Evolutionary conservation across 2,797 vertebrate species (phyloP).

Genomic region (Halcyon badia): DNA sequence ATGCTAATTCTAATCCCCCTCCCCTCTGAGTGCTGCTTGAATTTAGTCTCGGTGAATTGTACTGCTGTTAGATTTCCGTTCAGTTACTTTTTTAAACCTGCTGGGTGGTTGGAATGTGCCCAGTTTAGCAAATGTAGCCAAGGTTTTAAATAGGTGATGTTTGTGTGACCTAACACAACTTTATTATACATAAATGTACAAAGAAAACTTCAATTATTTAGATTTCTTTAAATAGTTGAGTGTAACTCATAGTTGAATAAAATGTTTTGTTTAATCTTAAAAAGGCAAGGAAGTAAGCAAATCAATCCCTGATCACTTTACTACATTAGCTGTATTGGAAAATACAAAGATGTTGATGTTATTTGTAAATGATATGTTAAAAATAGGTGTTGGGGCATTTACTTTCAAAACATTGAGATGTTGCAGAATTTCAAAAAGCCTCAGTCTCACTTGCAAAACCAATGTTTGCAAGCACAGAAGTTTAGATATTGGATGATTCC

Average conservation of each 20-base stretch:
- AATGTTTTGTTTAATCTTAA: neutral
- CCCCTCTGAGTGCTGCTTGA: neutral
- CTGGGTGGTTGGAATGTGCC: neutral
- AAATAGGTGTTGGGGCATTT: neutral
- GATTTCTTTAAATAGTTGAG: neutral
- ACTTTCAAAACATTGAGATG: neutral
- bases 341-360: neutral
- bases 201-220: neutral
- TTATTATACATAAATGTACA: neutral
- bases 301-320: neutral
- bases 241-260: neutral
- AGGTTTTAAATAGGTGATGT: neutral
- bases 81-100: neutral
- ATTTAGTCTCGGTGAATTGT: neutral
- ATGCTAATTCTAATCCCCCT: slow-evolving; percentile 21
- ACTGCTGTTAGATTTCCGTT: neutral
- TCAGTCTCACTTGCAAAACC: neutral
- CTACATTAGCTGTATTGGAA: too few relatives aligned
- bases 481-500: neutral
- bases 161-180: neutral
- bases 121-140: neutral
- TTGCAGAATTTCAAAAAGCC: neutral
- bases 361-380: neutral
- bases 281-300: neutral
- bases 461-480: neutral